A percentile compares a stretch with the other conserved stretches of the same genome.
Evolutionary conservation across 2,888 invertebrate genomes (phyloP).

Genomic region (Tortricodes alternella): DNA sequence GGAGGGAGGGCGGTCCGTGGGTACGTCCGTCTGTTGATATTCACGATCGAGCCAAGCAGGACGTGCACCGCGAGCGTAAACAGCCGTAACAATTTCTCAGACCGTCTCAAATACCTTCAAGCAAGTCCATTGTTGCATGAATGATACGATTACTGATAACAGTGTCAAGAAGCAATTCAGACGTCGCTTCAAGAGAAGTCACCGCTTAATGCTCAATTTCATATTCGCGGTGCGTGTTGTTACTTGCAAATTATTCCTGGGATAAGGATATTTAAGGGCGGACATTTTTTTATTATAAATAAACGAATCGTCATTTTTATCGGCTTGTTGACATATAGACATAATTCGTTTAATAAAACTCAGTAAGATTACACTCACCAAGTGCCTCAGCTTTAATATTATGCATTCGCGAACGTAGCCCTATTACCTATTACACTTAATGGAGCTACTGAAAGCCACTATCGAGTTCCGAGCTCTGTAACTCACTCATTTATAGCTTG

Average conservation of each 20-base stretch:
- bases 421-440: neutral
- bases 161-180: conserved; percentile 44
- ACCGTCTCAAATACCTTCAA: conserved; percentile 34
- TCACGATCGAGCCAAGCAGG: conserved; percentile 72
- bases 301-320: too few relatives aligned
- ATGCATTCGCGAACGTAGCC: too few relatives aligned
- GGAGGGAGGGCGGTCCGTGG: conserved; percentile 34
- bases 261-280: too few relatives aligned
- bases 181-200: conserved; percentile 16
- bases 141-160: conserved; percentile 58
- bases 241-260: neutral
- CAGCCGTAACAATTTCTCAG: conserved; percentile 61
- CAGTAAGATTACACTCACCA: too few relatives aligned
- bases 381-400: too few relatives aligned
- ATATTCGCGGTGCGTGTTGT: conserved; percentile 1
- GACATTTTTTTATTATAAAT: too few relatives aligned
- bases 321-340: too few relatives aligned
- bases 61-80: conserved; percentile 54
- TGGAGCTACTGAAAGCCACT: neutral
- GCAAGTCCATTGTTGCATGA: conserved; percentile 65
- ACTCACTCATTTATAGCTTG: neutral
- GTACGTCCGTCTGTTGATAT: conserved; percentile 71
- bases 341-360: too few relatives aligned
- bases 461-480: neutral
- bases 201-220: neutral